Evolutionary conservation across 2,888 invertebrate species (phyloP).

Genomic region (Argyresthia albistria): DNA sequence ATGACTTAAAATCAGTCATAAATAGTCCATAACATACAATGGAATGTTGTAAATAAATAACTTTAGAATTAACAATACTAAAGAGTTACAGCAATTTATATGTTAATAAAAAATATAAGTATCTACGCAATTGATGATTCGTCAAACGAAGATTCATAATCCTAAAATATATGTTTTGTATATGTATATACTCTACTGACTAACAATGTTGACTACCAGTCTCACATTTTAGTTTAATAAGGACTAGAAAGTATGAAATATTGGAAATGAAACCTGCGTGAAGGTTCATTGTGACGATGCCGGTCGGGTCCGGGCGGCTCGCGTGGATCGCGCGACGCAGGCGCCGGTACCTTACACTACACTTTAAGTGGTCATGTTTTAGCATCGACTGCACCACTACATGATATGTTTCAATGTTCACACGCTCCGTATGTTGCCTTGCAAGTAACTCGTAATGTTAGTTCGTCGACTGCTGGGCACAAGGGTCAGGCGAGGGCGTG

Average conservation of each 20-base stretch:
- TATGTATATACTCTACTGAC: constrained; percentile 65
- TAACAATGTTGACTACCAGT: constrained; percentile 72
- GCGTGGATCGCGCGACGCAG: constrained; percentile 17
- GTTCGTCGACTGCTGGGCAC: background rate
- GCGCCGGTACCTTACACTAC: constrained; percentile 42
- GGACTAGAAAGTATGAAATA: constrained; percentile 64
- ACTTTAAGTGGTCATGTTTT: constrained; percentile 57
- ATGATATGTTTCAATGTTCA: constrained; percentile 69
- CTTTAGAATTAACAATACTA: background rate
- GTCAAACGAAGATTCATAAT: constrained; percentile 54
- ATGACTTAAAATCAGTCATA: no score
- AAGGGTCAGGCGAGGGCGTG: constrained; percentile 26
- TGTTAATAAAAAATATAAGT: background rate
- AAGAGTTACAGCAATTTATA: background rate
- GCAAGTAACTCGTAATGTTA: constrained; percentile 22
- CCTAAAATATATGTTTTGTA: constrained; percentile 58
- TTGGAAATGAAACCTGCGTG: constrained; percentile 58
- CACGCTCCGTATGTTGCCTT: constrained; percentile 48
- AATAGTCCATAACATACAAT: constrained; percentile 13
- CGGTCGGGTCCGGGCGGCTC: constrained; percentile 34
- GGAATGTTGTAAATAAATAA: constrained; percentile 43
- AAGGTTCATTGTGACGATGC: constrained; percentile 58
- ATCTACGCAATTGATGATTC: constrained; percentile 15
- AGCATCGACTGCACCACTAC: constrained; percentile 60
- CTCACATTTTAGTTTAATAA: constrained; percentile 70